phyloP scores from a whole-genome alignment of 2,797 vertebrate genomes.

The Potorous gilbertii region DNA sequence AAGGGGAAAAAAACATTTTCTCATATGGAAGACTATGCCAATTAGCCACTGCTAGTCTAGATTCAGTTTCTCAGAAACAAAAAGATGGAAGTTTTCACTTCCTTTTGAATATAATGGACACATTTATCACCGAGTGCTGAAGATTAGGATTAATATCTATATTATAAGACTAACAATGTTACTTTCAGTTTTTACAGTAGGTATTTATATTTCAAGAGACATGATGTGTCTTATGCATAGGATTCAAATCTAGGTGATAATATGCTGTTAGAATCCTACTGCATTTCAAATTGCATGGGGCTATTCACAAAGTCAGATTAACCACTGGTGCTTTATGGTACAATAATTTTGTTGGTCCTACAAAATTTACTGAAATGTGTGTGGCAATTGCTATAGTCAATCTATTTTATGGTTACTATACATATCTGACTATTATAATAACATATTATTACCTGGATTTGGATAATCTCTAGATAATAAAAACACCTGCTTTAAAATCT shows the following conservation, averaged over 20 bases:
- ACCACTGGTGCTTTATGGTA: not conserved
- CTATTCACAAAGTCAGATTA: not conserved
- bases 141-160: not conserved
- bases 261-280: not conserved
- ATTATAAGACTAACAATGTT: not conserved
- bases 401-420: not conserved
- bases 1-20: not conserved
- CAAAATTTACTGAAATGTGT: not conserved
- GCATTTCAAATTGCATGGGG: not conserved
- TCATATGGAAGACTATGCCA: not conserved
- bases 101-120: not conserved
- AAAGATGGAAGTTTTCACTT: not conserved
- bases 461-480: not conserved
- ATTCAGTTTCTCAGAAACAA: not conserved
- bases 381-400: not conserved
- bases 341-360: not conserved
- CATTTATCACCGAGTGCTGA: not conserved
- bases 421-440: not conserved
- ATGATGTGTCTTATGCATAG: not conserved
- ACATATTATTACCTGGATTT: not conserved
- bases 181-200: not conserved
- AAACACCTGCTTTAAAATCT: not conserved
- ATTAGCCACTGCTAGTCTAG: not conserved
- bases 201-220: no score
- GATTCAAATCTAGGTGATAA: not conserved